phyloP scores from a whole-genome alignment of 1,140 invertebrate genomes.

The Pseudomyrmex cubaensis region DNA sequence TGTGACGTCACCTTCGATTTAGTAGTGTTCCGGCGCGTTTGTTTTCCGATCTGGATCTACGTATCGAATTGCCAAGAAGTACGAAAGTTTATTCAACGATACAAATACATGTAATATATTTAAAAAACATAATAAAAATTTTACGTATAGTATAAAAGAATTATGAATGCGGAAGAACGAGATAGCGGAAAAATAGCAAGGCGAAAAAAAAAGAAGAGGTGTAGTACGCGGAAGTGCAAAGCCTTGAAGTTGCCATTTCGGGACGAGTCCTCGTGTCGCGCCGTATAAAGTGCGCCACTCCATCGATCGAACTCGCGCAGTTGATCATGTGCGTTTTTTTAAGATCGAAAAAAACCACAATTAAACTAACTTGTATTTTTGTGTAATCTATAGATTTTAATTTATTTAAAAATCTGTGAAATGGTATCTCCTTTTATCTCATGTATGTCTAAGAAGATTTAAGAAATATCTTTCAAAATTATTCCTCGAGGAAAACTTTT shows the following conservation, averaged over 20 bases:
- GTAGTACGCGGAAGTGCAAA: conserved; percentile 79
- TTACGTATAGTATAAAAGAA: background rate
- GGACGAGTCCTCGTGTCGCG: conserved; percentile 76
- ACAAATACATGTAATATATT: background rate
- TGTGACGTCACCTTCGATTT: conserved; percentile 40
- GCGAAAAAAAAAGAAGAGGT: conserved; percentile 53
- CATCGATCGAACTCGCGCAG: conserved; percentile 32
- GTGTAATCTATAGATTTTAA: background rate
- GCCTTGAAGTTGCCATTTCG: conserved; percentile 80
- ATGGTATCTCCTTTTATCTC: no score
- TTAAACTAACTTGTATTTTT: background rate
- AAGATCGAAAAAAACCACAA: background rate
- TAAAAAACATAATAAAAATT: no score
- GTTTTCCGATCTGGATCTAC: background rate
- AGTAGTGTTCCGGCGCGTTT: conserved; percentile 7
- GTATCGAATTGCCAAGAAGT: conserved; percentile 23
- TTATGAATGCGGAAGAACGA: conserved; percentile 20
- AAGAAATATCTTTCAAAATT: background rate
- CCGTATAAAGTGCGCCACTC: conserved; percentile 77
- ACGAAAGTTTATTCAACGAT: background rate
- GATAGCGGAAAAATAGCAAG: conserved; percentile 40
- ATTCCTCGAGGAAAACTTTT: background rate
- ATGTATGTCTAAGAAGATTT: no score
- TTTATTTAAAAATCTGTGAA: background rate
- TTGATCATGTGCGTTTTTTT: conserved; percentile 27